Evolutionary conservation across 2,888 invertebrate species (phyloP).

Genomic region (Cyaniris semiargus): DNA sequence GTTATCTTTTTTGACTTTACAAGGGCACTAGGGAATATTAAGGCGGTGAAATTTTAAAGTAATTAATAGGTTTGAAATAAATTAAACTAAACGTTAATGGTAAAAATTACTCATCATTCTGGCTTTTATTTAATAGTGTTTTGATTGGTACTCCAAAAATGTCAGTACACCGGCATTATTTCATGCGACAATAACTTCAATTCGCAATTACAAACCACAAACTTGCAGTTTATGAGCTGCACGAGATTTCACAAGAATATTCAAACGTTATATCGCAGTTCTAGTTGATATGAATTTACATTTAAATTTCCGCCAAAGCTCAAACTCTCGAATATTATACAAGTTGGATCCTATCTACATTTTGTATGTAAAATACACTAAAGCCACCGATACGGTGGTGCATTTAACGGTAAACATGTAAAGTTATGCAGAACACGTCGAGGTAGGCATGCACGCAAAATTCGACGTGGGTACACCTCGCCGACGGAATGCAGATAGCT

Average conservation of each 20-base stretch:
- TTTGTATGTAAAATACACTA: slow-evolving; percentile 42
- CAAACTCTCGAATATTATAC: slow-evolving; percentile 39
- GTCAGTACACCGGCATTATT: background rate
- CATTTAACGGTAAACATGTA: slow-evolving; percentile 64
- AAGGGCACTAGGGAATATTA: slow-evolving; percentile 66
- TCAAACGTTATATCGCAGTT: slow-evolving; percentile 17
- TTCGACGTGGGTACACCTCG: slow-evolving; percentile 51
- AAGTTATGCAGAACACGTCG: slow-evolving; percentile 70
- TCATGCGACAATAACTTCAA: background rate
- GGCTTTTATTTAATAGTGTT: background rate
- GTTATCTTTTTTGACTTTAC: slow-evolving; percentile 71
- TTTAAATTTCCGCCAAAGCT: slow-evolving; percentile 25
- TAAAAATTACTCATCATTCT: background rate
- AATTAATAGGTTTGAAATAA: slow-evolving; percentile 29
- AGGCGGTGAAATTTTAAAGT: slow-evolving; percentile 31
- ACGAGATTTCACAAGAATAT: slow-evolving; percentile 24
- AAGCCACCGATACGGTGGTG: slow-evolving; percentile 55
- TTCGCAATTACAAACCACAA: slow-evolving; percentile 6
- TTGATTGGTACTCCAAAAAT: background rate
- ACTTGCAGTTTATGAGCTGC: slow-evolving; percentile 14
- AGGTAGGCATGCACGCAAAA: slow-evolving; percentile 57
- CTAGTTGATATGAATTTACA: slow-evolving; percentile 29
- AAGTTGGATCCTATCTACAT: slow-evolving; percentile 39
- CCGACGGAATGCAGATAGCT: slow-evolving; percentile 59
- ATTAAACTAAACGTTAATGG: background rate